phyloP scores from a whole-genome alignment of 2,113 vertebrate species.

The Tursiops truncatus region DNA sequence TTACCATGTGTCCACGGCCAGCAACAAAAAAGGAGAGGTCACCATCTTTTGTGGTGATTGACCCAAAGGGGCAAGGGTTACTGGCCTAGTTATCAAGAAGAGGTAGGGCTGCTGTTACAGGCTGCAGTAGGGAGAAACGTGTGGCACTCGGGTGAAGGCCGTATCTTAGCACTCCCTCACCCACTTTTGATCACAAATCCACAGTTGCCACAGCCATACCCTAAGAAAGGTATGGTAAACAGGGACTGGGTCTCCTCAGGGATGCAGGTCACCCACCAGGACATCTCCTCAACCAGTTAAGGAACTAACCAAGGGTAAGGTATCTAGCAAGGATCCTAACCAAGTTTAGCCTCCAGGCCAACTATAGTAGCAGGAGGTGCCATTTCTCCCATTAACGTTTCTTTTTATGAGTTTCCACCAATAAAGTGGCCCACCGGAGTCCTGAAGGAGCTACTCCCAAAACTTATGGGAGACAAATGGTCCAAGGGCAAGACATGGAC shows the following conservation, averaged over 20 bases:
- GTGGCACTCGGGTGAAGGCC: neutral
- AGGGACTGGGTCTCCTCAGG: neutral
- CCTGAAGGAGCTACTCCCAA: neutral
- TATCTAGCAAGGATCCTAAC: neutral
- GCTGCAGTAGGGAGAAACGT: neutral
- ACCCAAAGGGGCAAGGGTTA: neutral
- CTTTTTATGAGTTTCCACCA: neutral
- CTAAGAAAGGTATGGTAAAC: neutral
- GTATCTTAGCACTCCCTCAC: neutral
- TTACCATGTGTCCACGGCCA: neutral
- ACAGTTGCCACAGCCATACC: neutral
- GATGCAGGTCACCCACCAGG: neutral
- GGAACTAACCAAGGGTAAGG: neutral
- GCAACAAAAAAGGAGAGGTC: neutral
- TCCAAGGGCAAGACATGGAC: neutral
- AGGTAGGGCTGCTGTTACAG: neutral
- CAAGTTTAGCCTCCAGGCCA: neutral
- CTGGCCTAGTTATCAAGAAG: neutral
- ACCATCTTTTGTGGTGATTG: neutral
- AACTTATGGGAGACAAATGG: neutral
- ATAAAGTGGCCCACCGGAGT: neutral
- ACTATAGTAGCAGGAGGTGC: neutral
- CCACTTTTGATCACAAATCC: neutral
- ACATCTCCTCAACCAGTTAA: neutral
- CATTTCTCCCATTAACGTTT: neutral